These are phyloP conservation scores for Etheostoma nigrum DNA, from an alignment of 2,797 vertebrate genomes.

Conservation along the genomic window DNA sequence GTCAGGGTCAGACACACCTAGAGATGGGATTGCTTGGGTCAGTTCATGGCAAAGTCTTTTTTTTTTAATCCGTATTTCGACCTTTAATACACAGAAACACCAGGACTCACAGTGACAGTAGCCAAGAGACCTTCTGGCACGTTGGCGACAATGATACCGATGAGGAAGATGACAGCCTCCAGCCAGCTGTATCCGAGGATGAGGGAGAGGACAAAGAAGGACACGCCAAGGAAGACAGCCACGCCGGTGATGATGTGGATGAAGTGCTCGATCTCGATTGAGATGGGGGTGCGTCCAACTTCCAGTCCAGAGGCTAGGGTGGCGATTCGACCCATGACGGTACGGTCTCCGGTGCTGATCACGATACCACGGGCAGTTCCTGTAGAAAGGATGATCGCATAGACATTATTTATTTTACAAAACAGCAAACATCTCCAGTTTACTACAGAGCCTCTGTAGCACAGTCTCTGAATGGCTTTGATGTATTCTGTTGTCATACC, in stretches of 20 bases:
- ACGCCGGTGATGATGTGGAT: conserved; percentile 98
- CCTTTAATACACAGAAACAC: conserved; percentile 26
- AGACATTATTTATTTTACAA: rapidly evolving
- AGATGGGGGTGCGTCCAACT: conserved; percentile 94
- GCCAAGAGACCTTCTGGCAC: conserved; percentile 96
- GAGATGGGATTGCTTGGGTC: neutral
- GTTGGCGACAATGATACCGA: conserved; percentile 97
- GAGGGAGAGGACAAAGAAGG: conserved; percentile 95
- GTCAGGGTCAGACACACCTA: conserved; percentile 97
- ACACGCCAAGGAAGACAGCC: conserved; percentile 93
- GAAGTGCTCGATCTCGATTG: conserved; percentile 95
- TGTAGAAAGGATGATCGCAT: conserved; percentile 42
- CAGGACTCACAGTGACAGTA: conserved; percentile 94
- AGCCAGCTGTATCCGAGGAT: conserved; percentile 96
- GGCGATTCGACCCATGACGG: conserved; percentile 97
- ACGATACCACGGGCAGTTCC: conserved; percentile 95
- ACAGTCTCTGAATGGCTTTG: neutral
- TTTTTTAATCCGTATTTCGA: neutral
- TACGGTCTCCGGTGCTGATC: conserved; percentile 94
- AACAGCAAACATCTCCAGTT: neutral
- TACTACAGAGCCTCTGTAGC: neutral
- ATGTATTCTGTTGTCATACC: conserved; percentile 75
- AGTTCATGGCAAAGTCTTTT: neutral
- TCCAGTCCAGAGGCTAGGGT: conserved; percentile 95
- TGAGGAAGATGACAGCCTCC: conserved; percentile 97